Percentiles rank a stretch among this genome's conserved stretches.
These are phyloP conservation scores for Phymatocera aterrima DNA, from an alignment of 2,888 invertebrate genomes.

Conservation along the genomic window DNA sequence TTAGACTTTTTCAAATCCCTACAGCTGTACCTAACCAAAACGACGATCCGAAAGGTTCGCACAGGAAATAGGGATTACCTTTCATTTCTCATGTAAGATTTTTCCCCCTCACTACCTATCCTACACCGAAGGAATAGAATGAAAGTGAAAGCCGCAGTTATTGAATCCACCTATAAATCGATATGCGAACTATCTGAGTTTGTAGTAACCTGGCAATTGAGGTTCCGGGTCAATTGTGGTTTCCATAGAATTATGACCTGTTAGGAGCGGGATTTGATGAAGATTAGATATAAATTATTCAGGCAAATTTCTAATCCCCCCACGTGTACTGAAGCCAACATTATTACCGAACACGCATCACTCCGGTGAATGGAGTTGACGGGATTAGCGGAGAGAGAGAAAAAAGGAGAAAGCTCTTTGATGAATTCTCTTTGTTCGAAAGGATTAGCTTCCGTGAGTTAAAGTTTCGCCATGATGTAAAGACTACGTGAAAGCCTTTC, in stretches of 20 bases:
- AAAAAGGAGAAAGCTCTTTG: background rate
- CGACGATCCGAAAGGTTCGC: conserved; percentile 5
- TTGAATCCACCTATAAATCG: no score
- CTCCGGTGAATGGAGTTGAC: background rate
- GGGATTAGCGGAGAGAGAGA: background rate
- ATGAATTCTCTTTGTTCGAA: background rate
- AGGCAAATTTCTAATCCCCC: background rate
- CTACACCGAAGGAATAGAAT: background rate
- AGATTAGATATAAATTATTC: background rate
- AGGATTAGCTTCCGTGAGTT: background rate
- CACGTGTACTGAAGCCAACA: background rate
- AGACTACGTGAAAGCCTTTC: background rate
- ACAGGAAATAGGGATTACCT: background rate
- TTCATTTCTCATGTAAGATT: background rate
- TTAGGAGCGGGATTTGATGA: conserved; percentile 1
- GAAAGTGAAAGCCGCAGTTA: background rate
- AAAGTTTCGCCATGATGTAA: background rate
- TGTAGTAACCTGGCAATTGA: background rate
- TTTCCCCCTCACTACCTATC: background rate
- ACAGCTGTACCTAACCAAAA: background rate
- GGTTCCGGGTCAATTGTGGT: background rate
- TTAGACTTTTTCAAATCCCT: conserved; percentile 7
- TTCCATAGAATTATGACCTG: conserved; percentile 23
- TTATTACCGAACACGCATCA: background rate
- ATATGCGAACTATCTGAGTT: no score